phyloP scores from a whole-genome alignment of 2,888 invertebrate genomes.

The Andricus quercusramuli region DNA sequence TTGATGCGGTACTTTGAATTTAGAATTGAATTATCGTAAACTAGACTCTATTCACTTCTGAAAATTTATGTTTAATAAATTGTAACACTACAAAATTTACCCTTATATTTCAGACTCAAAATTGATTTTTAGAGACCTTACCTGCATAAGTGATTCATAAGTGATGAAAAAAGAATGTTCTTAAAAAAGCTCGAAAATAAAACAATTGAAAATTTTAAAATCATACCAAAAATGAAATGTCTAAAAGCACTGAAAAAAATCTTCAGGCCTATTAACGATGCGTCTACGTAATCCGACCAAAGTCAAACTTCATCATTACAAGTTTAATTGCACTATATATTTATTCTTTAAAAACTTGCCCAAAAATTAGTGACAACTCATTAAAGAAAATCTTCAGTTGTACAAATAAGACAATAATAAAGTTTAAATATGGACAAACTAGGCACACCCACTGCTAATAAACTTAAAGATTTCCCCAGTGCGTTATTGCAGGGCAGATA shows the following conservation, averaged over 20 bases:
- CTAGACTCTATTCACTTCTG: background rate
- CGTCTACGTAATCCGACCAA: constrained; percentile 15
- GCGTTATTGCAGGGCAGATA: constrained; percentile 36
- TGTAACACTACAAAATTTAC: background rate
- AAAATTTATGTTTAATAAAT: no score
- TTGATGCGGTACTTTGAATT: background rate
- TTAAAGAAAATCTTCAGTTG: background rate
- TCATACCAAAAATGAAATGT: constrained; percentile 8
- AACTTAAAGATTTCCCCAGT: constrained; percentile 38
- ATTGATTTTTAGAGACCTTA: background rate
- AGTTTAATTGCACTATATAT: background rate
- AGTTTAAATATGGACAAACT: constrained; percentile 10
- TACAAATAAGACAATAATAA: constrained; percentile 12
- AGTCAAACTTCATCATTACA: background rate
- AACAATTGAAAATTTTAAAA: background rate
- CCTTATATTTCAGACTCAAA: background rate
- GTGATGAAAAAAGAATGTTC: background rate
- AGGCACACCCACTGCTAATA: constrained; percentile 28
- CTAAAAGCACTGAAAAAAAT: constrained; percentile 34
- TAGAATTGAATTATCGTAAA: background rate
- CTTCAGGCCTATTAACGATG: constrained; percentile 36
- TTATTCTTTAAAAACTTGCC: background rate
- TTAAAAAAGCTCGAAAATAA: background rate
- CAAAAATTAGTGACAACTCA: background rate
- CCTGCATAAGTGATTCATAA: background rate